Base-by-base conservation (phyloP, 2,888 invertebrate genomes). In the Lutraria lutraria region DNA sequence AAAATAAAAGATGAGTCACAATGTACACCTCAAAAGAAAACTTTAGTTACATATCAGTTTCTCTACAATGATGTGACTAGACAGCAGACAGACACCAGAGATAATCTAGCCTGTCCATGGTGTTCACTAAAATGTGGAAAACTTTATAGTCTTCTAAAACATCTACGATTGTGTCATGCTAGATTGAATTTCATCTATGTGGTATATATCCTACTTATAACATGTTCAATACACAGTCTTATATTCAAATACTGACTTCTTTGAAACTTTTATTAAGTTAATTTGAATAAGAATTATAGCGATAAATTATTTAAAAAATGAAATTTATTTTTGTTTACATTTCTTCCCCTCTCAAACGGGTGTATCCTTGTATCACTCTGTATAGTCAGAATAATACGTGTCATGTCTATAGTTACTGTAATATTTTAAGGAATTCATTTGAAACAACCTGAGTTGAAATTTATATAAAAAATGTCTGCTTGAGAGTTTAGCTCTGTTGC, bases 101-200 rank as follows among this genome's bases (percentile, higher is more conserved):
- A 98, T 95, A 99, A 99, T 97, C 97, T 99, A 84, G 98, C 98
- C 96, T 99, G 99, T 96, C 99, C 99, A 0, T 99, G 99, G 99
- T 99, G 99, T 96, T 98, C 98, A 12, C 97, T 99, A 31, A 98
- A 99, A 97, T 99, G 99, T 95, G 98, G 98, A 86, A 97, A 98
- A 60, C 97, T 99, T 34, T 99, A 99, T 97, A 98, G 98, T 0
- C 97, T 99, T 93, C 97, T 99, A 68, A 99, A 99, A 96, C 99
- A 99, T 96, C 97, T 99, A 87, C 99, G 99, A 96, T 97, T 99
- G 80, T 99, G 99, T 96, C 99, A 99, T 97, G 98, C 98, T 4
- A 97, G 99, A 94, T 99, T 99, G 97, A 98, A 98, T 93, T 99
- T 99, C 96, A 98, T 98, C 2, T 99, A 99, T 96, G 98, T 98